Evolutionary conservation across 2,888 invertebrate genomes (phyloP).

Genomic region (Diachrysia chrysitis): DNA sequence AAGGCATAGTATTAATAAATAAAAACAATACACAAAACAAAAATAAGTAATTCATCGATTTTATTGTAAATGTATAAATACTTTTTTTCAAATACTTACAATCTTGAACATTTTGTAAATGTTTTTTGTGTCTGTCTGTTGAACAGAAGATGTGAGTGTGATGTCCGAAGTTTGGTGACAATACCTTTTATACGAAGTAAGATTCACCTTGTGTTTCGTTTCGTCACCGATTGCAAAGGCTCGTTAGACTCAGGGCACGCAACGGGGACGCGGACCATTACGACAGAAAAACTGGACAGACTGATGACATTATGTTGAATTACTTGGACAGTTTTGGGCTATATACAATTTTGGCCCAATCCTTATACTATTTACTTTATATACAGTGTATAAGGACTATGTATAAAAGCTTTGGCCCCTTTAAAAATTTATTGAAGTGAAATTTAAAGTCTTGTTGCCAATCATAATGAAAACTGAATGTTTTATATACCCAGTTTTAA

Average conservation of each 20-base stretch:
- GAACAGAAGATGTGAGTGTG: constrained; percentile 79
- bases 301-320: constrained; percentile 68
- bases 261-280: constrained; percentile 79
- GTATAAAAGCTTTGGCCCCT: no score
- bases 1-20: neutral
- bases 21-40: neutral
- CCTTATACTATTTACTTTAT: no score
- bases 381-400: no score
- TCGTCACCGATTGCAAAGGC: constrained; percentile 79
- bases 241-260: constrained; percentile 81
- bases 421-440: no score
- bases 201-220: constrained; percentile 86
- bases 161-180: constrained; percentile 76
- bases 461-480: no score
- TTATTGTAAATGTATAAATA: neutral
- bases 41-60: neutral
- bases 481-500: no score
- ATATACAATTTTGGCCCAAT: no score
- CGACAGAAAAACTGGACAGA: constrained; percentile 71
- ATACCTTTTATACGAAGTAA: constrained; percentile 85
- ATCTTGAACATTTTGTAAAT: constrained; percentile 80
- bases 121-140: constrained; percentile 70
- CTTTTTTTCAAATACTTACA: constrained; percentile 68
- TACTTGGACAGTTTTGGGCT: constrained; percentile 62
- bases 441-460: no score